Conservation (phyloP, 2,113 vertebrate species). For the Agapornis roseicollis region DNA sequence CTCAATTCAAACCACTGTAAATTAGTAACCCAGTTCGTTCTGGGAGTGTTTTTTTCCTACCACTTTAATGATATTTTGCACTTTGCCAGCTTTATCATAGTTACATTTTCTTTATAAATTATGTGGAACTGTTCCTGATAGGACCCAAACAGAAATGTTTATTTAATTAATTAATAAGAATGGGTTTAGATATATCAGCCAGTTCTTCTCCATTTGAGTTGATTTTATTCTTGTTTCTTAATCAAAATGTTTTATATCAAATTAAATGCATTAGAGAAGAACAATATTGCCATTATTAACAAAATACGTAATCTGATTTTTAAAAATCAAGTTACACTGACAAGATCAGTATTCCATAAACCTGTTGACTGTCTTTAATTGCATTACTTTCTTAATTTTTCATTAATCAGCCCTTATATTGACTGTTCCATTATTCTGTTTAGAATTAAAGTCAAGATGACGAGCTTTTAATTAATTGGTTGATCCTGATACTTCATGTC, state of each 20-base stretch:
- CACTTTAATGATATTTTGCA: not conserved
- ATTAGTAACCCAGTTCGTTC: not conserved
- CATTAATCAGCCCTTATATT: constrained; percentile 21
- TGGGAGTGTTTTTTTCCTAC: not conserved
- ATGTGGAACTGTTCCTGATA: not conserved
- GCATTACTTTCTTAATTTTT: constrained; percentile 36
- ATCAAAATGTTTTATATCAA: constrained; percentile 45
- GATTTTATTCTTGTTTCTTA: constrained; percentile 37
- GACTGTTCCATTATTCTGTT: constrained; percentile 8
- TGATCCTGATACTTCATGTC: not conserved
- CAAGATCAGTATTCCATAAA: constrained; percentile 42
- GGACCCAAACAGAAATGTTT: not conserved
- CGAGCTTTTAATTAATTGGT: constrained; percentile 32
- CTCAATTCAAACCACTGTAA: not conserved
- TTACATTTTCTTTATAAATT: not conserved
- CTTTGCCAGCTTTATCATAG: not conserved
- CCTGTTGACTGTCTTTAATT: constrained; percentile 34
- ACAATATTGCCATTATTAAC: constrained; percentile 39
- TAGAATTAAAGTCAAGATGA: constrained; percentile 30
- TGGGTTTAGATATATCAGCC: not conserved
- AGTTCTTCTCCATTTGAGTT: constrained; percentile 15
- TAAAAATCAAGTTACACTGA: constrained; percentile 46
- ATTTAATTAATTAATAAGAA: not conserved
- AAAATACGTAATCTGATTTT: constrained; percentile 50
- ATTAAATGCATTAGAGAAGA: constrained; percentile 50